These are phyloP conservation scores for Bombylius discolor DNA, from an alignment of 2,888 invertebrate species.

Conservation along the genomic window DNA sequence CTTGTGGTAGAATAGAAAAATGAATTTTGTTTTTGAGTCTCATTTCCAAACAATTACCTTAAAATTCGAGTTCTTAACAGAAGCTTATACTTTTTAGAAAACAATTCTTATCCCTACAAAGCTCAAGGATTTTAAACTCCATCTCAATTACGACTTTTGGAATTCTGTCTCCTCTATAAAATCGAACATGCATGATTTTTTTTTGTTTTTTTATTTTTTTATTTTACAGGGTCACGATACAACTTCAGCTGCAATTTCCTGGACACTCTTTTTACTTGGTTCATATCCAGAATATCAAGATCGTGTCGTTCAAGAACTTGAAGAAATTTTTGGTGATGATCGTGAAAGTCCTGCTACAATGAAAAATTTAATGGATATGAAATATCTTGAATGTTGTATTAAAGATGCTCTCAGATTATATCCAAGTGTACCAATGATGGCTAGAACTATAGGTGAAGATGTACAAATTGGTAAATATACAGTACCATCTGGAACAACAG, in stretches of 20 bases:
- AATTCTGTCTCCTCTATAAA: too few relatives aligned
- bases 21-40: too few relatives aligned
- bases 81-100: too few relatives aligned
- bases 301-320: slow-evolving; percentile 38
- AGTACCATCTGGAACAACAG: slow-evolving; percentile 38
- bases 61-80: too few relatives aligned
- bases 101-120: too few relatives aligned
- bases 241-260: slow-evolving; percentile 37
- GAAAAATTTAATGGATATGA: slow-evolving; percentile 48
- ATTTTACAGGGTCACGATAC: slow-evolving; percentile 30
- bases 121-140: too few relatives aligned
- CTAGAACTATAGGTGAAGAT: slow-evolving; percentile 43
- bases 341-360: slow-evolving; percentile 39
- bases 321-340: slow-evolving; percentile 37
- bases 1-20: too few relatives aligned
- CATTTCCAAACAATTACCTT: too few relatives aligned
- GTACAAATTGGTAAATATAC: slow-evolving; percentile 42
- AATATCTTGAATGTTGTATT: slow-evolving; percentile 55
- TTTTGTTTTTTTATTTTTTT: too few relatives aligned
- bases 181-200: too few relatives aligned
- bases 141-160: too few relatives aligned
- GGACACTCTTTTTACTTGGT: slow-evolving; percentile 34
- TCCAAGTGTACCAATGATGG: slow-evolving; percentile 54
- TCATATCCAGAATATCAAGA: slow-evolving; percentile 34
- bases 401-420: slow-evolving; percentile 53